These are phyloP conservation scores for Fukomys damarensis DNA, from an alignment of 2,113 vertebrate species.

Conservation along the genomic window DNA sequence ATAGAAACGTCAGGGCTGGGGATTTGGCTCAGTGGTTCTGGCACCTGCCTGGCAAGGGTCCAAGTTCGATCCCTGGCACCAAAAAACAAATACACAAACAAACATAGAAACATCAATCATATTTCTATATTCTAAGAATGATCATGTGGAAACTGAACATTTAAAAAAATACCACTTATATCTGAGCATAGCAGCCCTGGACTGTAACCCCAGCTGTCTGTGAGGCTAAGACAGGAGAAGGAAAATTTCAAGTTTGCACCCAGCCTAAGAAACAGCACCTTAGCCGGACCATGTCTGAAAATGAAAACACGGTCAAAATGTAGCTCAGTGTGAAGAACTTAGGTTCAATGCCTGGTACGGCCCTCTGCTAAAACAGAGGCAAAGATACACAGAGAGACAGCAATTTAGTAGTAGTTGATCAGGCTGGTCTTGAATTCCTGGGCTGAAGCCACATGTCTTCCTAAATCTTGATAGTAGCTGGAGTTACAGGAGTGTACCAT, in stretches of 20 bases:
- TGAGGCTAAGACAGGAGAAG: not conserved
- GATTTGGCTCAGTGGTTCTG: too few species aligned
- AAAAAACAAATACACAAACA: too few species aligned
- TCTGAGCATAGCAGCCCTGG: not conserved
- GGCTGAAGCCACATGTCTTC: not conserved
- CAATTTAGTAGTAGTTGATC: not conserved
- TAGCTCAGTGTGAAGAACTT: not conserved
- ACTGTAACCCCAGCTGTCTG: not conserved
- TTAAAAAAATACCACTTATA: not conserved
- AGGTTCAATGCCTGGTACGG: not conserved
- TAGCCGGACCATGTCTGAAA: not conserved
- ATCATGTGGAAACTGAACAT: not conserved
- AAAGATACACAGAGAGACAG: not conserved
- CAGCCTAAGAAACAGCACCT: not conserved
- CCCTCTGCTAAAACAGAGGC: not conserved
- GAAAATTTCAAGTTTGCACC: not conserved
- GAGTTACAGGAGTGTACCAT: not conserved
- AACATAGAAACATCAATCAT: not conserved
- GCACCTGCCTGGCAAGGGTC: too few species aligned
- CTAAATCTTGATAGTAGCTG: not conserved
- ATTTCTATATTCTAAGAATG: not conserved
- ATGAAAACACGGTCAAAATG: not conserved
- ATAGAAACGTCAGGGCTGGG: not conserved
- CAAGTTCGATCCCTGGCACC: too few species aligned
- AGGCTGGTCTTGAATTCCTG: not conserved